Percentiles rank a stretch among this genome's conserved stretches.
phyloP scores from a whole-genome alignment of 2,113 vertebrate genomes.

The Lycocorax pyrrhopterus region DNA sequence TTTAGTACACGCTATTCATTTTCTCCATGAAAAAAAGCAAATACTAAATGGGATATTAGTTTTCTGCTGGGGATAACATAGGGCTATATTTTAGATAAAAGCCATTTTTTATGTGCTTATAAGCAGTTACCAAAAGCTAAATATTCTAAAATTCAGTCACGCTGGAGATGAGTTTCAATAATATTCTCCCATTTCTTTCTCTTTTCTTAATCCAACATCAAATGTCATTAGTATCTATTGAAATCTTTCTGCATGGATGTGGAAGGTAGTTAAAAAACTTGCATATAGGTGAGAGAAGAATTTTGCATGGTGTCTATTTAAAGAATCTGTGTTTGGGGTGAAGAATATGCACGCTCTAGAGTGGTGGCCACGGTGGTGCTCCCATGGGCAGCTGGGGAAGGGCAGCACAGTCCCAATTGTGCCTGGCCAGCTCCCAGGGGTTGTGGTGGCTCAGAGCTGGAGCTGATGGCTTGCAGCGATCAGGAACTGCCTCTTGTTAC shows the following conservation, averaged over 20 bases:
- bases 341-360: neutral
- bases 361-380: neutral
- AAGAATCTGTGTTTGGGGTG: neutral
- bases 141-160: neutral
- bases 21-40: neutral
- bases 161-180: neutral
- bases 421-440: neutral
- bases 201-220: neutral
- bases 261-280: neutral
- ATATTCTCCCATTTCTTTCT: neutral
- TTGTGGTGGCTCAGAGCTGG: neutral
- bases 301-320: neutral
- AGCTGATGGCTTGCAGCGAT: neutral
- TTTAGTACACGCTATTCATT: neutral
- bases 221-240: neutral
- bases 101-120: neutral
- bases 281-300: neutral
- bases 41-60: neutral
- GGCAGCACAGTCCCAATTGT: neutral
- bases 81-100: neutral
- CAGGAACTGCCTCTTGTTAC: neutral
- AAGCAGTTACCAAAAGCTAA: neutral
- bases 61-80: neutral
- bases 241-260: neutral
- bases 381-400: fast-evolving